Percentiles rank a stretch among this genome's conserved stretches.
These are phyloP conservation scores for Aspidoscelis tigris DNA, from an alignment of 2,113 vertebrate genomes.

Conservation along the genomic window DNA sequence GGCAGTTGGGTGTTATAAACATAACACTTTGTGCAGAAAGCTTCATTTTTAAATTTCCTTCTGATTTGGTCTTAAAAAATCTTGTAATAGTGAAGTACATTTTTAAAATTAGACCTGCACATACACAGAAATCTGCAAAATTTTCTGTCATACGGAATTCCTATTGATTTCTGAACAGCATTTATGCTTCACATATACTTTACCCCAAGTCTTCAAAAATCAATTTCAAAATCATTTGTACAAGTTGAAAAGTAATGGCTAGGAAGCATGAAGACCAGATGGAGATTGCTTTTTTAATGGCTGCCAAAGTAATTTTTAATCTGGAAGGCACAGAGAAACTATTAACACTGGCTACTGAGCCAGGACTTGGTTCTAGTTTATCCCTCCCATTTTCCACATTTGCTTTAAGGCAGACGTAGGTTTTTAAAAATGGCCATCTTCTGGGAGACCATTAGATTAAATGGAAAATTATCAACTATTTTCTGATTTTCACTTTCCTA, in stretches of 20 bases:
- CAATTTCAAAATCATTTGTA: neutral
- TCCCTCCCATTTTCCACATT: neutral
- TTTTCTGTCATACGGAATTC: neutral
- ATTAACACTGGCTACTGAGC: neutral
- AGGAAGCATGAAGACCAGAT: neutral
- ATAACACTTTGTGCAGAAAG: neutral
- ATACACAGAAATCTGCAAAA: neutral
- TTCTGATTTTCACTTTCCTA: neutral
- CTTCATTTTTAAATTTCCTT: neutral
- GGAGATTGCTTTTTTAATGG: neutral
- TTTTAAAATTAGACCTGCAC: neutral
- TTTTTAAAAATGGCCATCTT: neutral
- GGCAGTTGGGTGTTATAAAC: rapidly evolving
- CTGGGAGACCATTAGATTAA: neutral
- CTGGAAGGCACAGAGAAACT: neutral
- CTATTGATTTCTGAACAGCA: neutral
- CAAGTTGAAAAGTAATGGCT: neutral
- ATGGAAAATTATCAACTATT: neutral
- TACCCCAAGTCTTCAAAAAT: neutral
- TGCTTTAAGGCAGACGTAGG: neutral
- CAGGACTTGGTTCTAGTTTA: neutral
- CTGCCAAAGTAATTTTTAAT: neutral
- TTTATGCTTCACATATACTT: too few species aligned
- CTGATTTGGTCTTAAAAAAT: neutral
- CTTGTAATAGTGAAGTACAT: too few species aligned